Evolutionary conservation across 2,113 vertebrate species (phyloP).

Genomic region (Speoplatyrhinus poulsoni): DNA sequence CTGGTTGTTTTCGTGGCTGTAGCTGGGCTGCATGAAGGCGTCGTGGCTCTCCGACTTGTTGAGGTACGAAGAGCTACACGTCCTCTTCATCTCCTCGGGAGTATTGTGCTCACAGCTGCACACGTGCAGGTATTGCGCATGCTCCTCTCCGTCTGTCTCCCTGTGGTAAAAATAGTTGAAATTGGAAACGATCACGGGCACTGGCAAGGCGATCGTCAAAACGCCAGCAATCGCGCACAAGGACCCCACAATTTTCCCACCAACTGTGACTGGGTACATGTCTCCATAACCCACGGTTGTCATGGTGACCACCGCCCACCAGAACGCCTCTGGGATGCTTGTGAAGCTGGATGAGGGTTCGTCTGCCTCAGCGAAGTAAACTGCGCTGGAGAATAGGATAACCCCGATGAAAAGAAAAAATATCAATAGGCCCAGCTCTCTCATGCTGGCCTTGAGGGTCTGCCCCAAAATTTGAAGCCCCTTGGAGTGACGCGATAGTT

Average conservation of each 20-base stretch:
- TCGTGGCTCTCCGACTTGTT: conserved; percentile 92
- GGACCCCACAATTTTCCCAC: conserved; percentile 96
- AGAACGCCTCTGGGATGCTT: conserved; percentile 97
- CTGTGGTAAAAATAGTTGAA: conserved; percentile 99
- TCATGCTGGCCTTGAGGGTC: conserved; percentile 96
- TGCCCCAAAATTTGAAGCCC: conserved; percentile 96
- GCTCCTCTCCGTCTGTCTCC: conserved; percentile 95
- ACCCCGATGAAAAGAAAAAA: conserved; percentile 98
- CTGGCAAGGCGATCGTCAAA: conserved; percentile 93
- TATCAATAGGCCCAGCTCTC: conserved; percentile 92
- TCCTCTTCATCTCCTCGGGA: conserved; percentile 85
- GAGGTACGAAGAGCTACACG: conserved; percentile 88
- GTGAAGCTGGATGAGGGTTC: conserved; percentile 93
- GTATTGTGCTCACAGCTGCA: conserved; percentile 90
- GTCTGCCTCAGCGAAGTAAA: conserved; percentile 96
- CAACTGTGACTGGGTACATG: conserved; percentile 97
- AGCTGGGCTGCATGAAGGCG: conserved; percentile 86
- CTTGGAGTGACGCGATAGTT: conserved; percentile 95
- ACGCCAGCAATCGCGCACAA: conserved; percentile 96
- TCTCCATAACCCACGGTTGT: conserved; percentile 97
- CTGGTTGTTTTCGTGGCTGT: conserved; percentile 89
- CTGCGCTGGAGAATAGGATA: conserved; percentile 95
- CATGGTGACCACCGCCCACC: conserved; percentile 99
- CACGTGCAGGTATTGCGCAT: conserved; percentile 86
- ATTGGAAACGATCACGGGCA: conserved; percentile 97